Conservation (phyloP, 2,888 invertebrate species). For the Orthosia gothica region DNA sequence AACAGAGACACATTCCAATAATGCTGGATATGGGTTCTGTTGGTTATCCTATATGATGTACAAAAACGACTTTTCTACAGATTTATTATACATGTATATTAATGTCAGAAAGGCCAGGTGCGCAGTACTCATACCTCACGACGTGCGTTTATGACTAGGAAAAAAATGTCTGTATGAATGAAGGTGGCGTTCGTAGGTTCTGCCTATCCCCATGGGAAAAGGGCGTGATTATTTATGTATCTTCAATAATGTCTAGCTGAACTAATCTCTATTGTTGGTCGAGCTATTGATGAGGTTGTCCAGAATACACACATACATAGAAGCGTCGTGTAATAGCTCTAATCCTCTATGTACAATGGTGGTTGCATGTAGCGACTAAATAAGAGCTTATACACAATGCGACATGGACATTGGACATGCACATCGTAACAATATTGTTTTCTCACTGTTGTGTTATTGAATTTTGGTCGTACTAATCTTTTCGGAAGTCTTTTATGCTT, state of each 20-base stretch:
- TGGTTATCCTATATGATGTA: too few relatives aligned
- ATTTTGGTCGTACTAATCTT: background rate
- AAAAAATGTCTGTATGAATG: too few relatives aligned
- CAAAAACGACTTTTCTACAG: too few relatives aligned
- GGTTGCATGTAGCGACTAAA: slow-evolving; percentile 12
- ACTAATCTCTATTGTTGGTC: slow-evolving; percentile 42
- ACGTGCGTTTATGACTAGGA: too few relatives aligned
- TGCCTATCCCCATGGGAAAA: too few relatives aligned
- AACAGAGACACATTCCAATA: too few relatives aligned
- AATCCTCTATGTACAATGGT: slow-evolving; percentile 28
- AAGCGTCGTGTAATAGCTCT: slow-evolving; percentile 3
- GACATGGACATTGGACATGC: background rate
- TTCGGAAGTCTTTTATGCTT: background rate
- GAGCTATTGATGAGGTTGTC: slow-evolving; percentile 29
- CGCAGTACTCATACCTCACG: too few relatives aligned
- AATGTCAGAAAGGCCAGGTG: too few relatives aligned
- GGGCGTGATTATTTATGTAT: background rate
- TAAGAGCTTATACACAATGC: slow-evolving; percentile 6
- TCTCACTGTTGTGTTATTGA: background rate
- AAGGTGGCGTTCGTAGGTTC: too few relatives aligned
- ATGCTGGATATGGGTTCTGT: too few relatives aligned
- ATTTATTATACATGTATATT: too few relatives aligned
- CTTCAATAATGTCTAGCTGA: slow-evolving; percentile 2
- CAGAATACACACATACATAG: slow-evolving; percentile 28
- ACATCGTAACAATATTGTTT: background rate